A percentile compares a stretch with the other conserved stretches of the same genome.
Evolutionary conservation across 1,140 invertebrate genomes (phyloP).

Genomic region (Drosophila sp.): DNA sequence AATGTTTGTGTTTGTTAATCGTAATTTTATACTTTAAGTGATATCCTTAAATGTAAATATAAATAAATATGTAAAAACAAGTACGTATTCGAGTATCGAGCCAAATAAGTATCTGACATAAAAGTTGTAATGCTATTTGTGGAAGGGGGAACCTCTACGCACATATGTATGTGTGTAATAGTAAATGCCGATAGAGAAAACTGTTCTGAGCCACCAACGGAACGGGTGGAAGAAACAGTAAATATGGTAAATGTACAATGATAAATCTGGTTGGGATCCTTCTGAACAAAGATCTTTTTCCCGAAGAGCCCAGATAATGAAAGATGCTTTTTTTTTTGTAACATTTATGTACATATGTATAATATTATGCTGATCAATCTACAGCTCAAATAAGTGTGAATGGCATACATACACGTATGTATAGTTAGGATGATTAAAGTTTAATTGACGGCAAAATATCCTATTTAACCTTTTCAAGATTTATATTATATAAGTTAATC

Average conservation of each 20-base stretch:
- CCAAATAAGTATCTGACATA: neutral
- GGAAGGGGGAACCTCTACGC: neutral
- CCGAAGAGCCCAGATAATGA: no score
- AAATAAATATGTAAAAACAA: neutral
- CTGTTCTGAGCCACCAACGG: neutral
- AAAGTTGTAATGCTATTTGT: neutral
- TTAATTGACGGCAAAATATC: no score
- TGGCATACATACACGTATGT: no score
- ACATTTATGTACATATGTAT: no score
- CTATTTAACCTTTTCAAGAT: no score
- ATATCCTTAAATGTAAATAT: neutral
- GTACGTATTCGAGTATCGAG: neutral
- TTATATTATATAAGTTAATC: no score
- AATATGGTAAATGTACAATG: neutral
- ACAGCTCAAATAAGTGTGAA: no score
- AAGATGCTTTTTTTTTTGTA: no score
- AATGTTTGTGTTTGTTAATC: neutral
- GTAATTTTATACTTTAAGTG: neutral
- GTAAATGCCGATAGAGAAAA: constrained; percentile 5
- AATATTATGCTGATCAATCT: no score
- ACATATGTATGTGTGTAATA: neutral
- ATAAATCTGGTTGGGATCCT: neutral
- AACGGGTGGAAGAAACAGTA: neutral
- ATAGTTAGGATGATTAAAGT: no score
- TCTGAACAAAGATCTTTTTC: neutral